These are phyloP conservation scores for Luscinia luscinia DNA, from an alignment of 2,797 vertebrate species.

Conservation along the genomic window DNA sequence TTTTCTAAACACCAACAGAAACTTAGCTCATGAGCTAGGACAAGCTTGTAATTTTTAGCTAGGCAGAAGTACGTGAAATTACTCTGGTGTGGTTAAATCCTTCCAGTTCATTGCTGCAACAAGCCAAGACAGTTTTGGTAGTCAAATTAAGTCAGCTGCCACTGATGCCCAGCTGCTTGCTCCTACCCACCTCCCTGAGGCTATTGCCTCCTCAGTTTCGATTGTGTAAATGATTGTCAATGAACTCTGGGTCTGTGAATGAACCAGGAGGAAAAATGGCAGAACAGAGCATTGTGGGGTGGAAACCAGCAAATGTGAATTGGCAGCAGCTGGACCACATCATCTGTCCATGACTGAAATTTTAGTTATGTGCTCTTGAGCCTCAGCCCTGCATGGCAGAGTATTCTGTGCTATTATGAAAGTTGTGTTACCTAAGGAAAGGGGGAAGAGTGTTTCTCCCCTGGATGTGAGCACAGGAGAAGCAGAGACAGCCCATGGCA, in stretches of 20 bases:
- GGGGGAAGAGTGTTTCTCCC: rapidly evolving
- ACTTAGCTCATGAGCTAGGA: background rate
- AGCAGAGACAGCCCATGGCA: background rate
- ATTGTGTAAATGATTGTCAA: background rate
- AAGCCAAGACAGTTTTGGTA: background rate
- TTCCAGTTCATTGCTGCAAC: background rate
- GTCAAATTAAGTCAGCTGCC: background rate
- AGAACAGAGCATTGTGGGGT: background rate
- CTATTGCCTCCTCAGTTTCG: background rate
- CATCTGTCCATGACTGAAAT: background rate
- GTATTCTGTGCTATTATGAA: background rate
- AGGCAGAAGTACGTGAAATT: rapidly evolving
- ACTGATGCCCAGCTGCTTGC: background rate
- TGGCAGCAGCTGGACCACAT: background rate
- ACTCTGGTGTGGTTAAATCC: background rate
- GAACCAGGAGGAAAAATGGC: background rate
- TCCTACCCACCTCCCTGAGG: background rate
- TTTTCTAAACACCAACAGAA: background rate
- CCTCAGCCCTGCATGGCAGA: background rate
- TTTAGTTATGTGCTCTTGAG: background rate
- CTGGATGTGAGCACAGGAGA: background rate
- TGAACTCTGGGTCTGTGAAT: background rate
- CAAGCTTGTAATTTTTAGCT: background rate
- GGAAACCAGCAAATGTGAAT: background rate
- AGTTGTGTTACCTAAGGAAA: background rate